Evolutionary conservation across 2,113 vertebrate species (phyloP), one percentile per base, ranked within the genome.

Genomic region (Clinocottus analis): DNA sequence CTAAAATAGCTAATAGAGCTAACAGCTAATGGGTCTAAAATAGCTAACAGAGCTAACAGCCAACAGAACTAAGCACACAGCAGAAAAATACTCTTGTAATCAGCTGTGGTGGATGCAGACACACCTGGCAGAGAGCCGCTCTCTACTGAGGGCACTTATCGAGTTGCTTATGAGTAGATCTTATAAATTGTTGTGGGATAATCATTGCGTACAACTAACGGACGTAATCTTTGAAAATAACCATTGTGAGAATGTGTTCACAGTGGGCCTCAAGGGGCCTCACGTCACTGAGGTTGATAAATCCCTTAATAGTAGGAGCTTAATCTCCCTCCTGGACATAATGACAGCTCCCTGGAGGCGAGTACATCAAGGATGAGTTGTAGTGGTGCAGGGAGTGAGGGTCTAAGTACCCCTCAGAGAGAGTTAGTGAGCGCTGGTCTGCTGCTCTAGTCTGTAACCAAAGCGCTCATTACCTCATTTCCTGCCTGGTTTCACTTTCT

Each of bases 381-480:
- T 53, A 55, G 51, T 69, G 39, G 63, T 51, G 39, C 39, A 17
- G 59, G 19, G 35, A 63, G 35, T 0, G n/a, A 37, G 21, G 10
- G 29, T 75, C 56, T 37, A 59, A 70, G 47, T 35, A 29, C 70
- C 70, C 80, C 63, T 62, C 35, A 27, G 45, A 47, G 79, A 65
- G 60, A 13, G 67, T 70, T 70, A 7, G 12, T 60, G 62, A 80
- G 72, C 23, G 12, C 60, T 72, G 58, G 33, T 67, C 70, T 82
- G 31, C 55, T 72, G 58, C 61, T 65, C 83, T 78, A 87, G 61
- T 53, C 72, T 23, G 58, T 74, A 83, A 86, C 84, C 55, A 75
- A 80, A 56, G 60, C 62, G 66, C 66, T 85, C 82, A 84, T 89
- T 87, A 83, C 70, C 58, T 83, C 63, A 85, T 90, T 89, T 89